phyloP scores from a whole-genome alignment of 2,888 invertebrate species.

The Leucoptera coffeella region DNA sequence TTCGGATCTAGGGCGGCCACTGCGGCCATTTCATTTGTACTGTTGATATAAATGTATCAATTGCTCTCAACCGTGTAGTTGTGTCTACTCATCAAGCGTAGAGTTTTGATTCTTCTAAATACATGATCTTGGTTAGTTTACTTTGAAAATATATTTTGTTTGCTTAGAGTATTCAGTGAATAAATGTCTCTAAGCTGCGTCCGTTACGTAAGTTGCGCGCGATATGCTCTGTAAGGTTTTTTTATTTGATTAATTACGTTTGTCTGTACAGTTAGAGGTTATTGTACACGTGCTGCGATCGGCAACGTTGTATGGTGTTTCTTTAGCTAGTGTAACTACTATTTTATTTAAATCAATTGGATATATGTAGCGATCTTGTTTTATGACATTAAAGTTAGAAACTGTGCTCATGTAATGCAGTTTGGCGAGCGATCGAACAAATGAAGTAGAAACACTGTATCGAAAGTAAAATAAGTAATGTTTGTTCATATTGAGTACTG shows the following conservation, averaged over 20 bases:
- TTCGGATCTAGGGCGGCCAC: conserved; percentile 12
- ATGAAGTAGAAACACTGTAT: conserved; percentile 44
- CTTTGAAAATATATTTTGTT: too few species aligned
- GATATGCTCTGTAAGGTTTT: conserved; percentile 26
- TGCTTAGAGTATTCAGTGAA: too few species aligned
- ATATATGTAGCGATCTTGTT: conserved; percentile 39
- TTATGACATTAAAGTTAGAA: conserved; percentile 27
- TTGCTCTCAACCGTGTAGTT: conserved; percentile 10
- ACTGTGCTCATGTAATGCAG: conserved; percentile 29
- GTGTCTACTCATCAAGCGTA: conserved; percentile 48
- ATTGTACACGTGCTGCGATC: conserved; percentile 31
- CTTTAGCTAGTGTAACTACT: conserved; percentile 29
- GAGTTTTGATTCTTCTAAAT: too few species aligned
- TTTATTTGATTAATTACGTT: conserved; percentile 17
- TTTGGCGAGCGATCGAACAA: conserved; percentile 39
- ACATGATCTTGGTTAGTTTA: too few species aligned
- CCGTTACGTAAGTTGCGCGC: conserved; percentile 15
- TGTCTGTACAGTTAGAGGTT: conserved; percentile 47
- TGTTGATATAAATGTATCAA: conserved; percentile 2
- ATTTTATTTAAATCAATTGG: conserved; percentile 45
- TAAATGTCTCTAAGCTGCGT: too few species aligned
- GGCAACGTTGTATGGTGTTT: conserved; percentile 34
- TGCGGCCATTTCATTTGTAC: too few species aligned
- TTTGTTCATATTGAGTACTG: conserved; percentile 48
- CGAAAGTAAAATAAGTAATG: conserved; percentile 45